Percentiles rank a stretch among this genome's conserved stretches.
Evolutionary conservation across 2,113 vertebrate species (phyloP).

Genomic region (Oxygymnocypris stewartii): DNA sequence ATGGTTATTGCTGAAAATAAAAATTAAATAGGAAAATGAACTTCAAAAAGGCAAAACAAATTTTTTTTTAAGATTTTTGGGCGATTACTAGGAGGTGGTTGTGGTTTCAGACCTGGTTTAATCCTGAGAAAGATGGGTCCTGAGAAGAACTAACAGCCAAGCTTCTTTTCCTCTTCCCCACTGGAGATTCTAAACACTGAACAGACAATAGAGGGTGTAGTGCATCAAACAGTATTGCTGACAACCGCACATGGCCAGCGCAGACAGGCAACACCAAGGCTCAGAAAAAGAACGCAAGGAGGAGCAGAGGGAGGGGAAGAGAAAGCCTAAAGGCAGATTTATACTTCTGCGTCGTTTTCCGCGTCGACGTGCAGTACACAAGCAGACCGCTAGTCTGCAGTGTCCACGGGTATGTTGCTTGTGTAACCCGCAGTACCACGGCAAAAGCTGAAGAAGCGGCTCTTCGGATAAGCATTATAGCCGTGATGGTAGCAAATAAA

Average conservation of each 20-base stretch:
- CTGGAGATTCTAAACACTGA: conserved; percentile 99
- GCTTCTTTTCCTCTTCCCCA: conserved; percentile 99
- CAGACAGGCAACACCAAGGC: conserved; percentile 96
- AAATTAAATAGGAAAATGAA: conserved; percentile 71
- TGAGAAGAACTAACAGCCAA: conserved; percentile 99
- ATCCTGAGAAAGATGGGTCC: conserved; percentile 99
- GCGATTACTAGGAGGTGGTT: conserved; percentile 94
- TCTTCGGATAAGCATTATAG: too few species aligned
- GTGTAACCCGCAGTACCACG: too few species aligned
- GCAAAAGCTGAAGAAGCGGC: too few species aligned
- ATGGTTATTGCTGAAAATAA: conserved; percentile 61
- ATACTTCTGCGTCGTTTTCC: too few species aligned
- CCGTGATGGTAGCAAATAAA: too few species aligned
- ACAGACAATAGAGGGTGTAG: conserved; percentile 99
- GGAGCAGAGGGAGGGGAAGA: conserved; percentile 38
- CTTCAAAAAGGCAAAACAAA: conserved; percentile 8
- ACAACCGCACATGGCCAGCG: conserved; percentile 91
- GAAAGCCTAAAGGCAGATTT: conserved; percentile 74
- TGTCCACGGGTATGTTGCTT: too few species aligned
- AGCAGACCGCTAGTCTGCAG: too few species aligned
- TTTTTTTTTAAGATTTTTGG: conserved; percentile 76
- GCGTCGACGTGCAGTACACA: too few species aligned
- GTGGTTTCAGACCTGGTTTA: conserved; percentile 99
- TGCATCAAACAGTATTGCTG: conserved; percentile 99
- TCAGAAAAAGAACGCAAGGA: conserved; percentile 82